phyloP scores from a whole-genome alignment of 1,140 invertebrate genomes.

The Apocrypta bakeri region DNA sequence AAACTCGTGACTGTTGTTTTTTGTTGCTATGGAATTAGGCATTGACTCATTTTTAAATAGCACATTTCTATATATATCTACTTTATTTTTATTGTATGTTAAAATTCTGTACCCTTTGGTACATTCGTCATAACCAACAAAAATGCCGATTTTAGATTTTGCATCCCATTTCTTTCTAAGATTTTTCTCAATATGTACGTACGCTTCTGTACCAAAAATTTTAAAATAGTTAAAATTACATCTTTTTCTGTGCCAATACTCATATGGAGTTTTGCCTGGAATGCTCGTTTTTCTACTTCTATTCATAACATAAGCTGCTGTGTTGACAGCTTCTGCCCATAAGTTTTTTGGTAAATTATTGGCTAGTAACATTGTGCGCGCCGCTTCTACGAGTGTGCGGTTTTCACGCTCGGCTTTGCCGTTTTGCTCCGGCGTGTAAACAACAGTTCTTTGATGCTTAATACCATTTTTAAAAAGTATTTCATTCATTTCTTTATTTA shows the following conservation, averaged over 20 bases:
- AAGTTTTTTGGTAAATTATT: slow-evolving; percentile 39
- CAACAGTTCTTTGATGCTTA: slow-evolving; percentile 47
- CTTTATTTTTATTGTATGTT: background rate
- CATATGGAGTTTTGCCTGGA: slow-evolving; percentile 56
- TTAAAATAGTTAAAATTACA: slow-evolving; percentile 55
- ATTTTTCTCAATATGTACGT: slow-evolving; percentile 47
- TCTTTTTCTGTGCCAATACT: slow-evolving; percentile 57
- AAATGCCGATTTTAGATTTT: slow-evolving; percentile 52
- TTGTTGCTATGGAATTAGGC: too few species aligned
- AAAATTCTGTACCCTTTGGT: slow-evolving; percentile 28
- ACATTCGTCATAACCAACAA: slow-evolving; percentile 56
- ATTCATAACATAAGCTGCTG: slow-evolving; percentile 49
- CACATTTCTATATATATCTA: slow-evolving; percentile 13
- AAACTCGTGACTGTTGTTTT: too few species aligned
- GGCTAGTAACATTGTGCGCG: slow-evolving; percentile 48
- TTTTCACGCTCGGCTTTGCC: slow-evolving; percentile 63
- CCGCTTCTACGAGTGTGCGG: slow-evolving; percentile 61
- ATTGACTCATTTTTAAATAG: slow-evolving; percentile 20
- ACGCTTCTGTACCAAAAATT: slow-evolving; percentile 55
- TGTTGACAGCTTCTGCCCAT: slow-evolving; percentile 55
- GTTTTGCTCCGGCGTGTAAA: slow-evolving; percentile 63
- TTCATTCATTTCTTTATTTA: slow-evolving; percentile 47
- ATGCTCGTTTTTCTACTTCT: slow-evolving; percentile 32
- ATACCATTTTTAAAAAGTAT: slow-evolving; percentile 32
- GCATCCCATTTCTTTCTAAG: slow-evolving; percentile 53